Percentiles rank a stretch among this genome's conserved stretches.
Evolutionary conservation across 2,113 vertebrate genomes (phyloP).

Genomic region (Sinocyclocheilus grahami): DNA sequence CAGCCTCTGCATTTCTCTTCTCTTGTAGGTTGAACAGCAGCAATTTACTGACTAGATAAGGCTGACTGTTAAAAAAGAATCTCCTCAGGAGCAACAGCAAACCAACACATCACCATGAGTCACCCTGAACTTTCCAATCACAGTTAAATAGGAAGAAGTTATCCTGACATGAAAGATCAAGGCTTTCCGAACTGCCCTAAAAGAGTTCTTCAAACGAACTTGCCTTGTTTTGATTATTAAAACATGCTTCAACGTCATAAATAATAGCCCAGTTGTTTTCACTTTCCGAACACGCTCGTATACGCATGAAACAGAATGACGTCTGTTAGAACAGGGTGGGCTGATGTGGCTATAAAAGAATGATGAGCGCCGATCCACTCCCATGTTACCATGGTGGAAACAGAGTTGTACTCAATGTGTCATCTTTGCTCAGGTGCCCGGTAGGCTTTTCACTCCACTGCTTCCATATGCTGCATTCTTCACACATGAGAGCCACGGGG

Average conservation of each 20-base stretch:
- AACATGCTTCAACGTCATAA: not conserved
- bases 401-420: slow-evolving; percentile 52
- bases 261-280: not conserved
- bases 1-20: slow-evolving; percentile 14
- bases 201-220: not conserved
- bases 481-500: slow-evolving; percentile 69
- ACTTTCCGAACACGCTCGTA: not conserved
- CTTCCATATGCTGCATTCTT: slow-evolving; percentile 71
- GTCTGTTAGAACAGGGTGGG: slow-evolving; percentile 15
- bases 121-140: slow-evolving; percentile 22
- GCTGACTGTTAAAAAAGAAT: not conserved
- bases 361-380: slow-evolving; percentile 39
- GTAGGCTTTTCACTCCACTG: slow-evolving; percentile 66
- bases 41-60: not conserved
- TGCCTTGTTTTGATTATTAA: not conserved
- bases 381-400: slow-evolving; percentile 38
- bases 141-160: not conserved
- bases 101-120: not conserved
- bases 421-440: slow-evolving; percentile 53
- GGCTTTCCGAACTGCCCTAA: not conserved
- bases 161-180: not conserved
- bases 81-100: not conserved
- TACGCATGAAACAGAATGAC: slow-evolving; percentile 10
- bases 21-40: slow-evolving; percentile 7
- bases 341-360: slow-evolving; percentile 24